These are phyloP conservation scores for Chrysemys picta DNA, from an alignment of 2,113 vertebrate genomes.

Conservation along the genomic window DNA sequence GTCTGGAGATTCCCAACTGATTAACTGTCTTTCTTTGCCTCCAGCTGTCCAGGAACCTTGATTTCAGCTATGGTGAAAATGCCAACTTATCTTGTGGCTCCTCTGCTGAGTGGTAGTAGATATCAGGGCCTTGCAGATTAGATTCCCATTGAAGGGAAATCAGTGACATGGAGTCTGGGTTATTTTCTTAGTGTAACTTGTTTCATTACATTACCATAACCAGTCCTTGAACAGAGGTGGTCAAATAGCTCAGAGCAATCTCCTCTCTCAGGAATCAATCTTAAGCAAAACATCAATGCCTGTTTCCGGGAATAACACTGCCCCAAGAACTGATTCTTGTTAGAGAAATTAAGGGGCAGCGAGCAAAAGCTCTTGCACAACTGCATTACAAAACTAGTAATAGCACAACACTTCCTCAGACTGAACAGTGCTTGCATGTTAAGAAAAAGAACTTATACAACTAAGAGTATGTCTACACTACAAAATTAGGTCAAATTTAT, in stretches of 20 bases:
- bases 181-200: background rate
- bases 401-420: background rate
- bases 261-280: background rate
- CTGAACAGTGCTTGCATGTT: background rate
- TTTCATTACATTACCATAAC: background rate
- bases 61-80: fast-evolving
- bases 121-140: background rate
- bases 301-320: background rate
- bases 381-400: background rate
- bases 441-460: background rate
- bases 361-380: background rate
- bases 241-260: background rate
- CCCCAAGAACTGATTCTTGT: background rate
- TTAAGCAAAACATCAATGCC: background rate
- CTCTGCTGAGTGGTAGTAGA: background rate
- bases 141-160: background rate
- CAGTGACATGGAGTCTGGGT: background rate
- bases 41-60: background rate
- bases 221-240: background rate
- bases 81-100: background rate
- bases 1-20: background rate
- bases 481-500: too few species aligned
- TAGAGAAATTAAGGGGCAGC: background rate
- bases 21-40: background rate
- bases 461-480: too few species aligned